Percentiles rank a stretch among this genome's conserved stretches.
Conservation (phyloP, 1,140 invertebrate species). For the Drepana arcuata region DNA sequence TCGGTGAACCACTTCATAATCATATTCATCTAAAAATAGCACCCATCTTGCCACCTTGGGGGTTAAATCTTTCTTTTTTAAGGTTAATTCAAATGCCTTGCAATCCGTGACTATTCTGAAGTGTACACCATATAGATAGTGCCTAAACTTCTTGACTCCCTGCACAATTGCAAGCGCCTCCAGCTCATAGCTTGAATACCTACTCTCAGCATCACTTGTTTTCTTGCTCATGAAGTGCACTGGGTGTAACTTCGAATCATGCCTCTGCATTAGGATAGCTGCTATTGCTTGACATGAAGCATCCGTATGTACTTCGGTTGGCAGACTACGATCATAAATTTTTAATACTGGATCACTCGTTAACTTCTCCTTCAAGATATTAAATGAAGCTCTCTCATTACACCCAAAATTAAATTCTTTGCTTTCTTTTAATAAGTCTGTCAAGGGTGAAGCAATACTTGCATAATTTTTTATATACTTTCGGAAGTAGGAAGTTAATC, state of each 20-base stretch:
- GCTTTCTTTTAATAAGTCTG: conserved; percentile 27
- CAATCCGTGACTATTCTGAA: conserved; percentile 63
- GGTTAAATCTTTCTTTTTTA: conserved; percentile 44
- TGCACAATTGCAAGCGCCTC: conserved; percentile 35
- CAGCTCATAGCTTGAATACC: conserved; percentile 49
- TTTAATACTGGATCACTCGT: conserved; percentile 17
- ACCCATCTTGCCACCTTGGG: conserved; percentile 41
- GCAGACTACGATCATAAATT: conserved; percentile 16
- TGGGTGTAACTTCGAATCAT: conserved; percentile 13
- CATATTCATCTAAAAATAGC: conserved; percentile 18
- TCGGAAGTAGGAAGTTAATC: conserved; percentile 32
- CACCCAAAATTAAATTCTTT: conserved; percentile 8
- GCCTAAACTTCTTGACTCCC: conserved; percentile 42
- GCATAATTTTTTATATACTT: conserved; percentile 35
- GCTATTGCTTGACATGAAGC: conserved; percentile 23
- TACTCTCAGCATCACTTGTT: conserved; percentile 46
- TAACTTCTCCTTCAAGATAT: conserved; percentile 10
- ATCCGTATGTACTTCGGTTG: conserved; percentile 34
- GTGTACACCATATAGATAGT: conserved; percentile 37
- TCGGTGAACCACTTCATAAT: conserved; percentile 30
- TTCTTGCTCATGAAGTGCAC: conserved; percentile 20
- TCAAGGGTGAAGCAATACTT: conserved; percentile 29
- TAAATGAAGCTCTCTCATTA: conserved; percentile 4
- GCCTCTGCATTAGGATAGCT: conserved; percentile 27
- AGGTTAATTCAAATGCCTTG: conserved; percentile 40